Evolutionary conservation across 1,140 invertebrate species (phyloP).

Genomic region (Acromyrmex charruanus): DNA sequence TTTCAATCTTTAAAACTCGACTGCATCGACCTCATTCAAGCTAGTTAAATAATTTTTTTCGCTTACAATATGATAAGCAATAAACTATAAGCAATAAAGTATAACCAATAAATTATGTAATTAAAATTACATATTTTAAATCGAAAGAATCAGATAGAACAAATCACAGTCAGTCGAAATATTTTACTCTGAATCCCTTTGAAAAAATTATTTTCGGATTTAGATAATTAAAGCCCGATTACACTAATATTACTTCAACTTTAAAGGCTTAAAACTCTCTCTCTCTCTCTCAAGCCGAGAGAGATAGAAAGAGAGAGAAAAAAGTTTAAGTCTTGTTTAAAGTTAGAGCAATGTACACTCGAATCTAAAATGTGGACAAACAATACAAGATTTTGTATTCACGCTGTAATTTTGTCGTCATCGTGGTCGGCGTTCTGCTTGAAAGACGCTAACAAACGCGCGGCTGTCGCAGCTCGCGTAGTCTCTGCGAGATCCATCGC

Average conservation of each 20-base stretch:
- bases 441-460: background rate
- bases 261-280: no score
- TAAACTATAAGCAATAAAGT: background rate
- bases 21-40: background rate
- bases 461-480: background rate
- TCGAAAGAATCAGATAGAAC: background rate
- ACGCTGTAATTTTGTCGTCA: background rate
- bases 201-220: no score
- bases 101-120: no score
- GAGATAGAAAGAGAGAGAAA: no score
- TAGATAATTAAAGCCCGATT: no score
- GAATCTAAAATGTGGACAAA: background rate
- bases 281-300: no score
- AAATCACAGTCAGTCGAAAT: background rate
- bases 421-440: background rate
- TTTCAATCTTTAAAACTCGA: background rate
- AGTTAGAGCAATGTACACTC: no score
- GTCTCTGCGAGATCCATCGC: constrained; percentile 85
- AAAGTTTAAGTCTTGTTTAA: no score
- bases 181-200: no score
- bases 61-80: background rate
- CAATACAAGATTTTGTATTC: background rate
- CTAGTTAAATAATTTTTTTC: background rate
- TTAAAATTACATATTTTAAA: no score
- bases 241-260: no score